Percentiles rank a stretch among this genome's conserved stretches.
Conservation (phyloP, 2,797 vertebrate species). For the Anniella stebbinsi region DNA sequence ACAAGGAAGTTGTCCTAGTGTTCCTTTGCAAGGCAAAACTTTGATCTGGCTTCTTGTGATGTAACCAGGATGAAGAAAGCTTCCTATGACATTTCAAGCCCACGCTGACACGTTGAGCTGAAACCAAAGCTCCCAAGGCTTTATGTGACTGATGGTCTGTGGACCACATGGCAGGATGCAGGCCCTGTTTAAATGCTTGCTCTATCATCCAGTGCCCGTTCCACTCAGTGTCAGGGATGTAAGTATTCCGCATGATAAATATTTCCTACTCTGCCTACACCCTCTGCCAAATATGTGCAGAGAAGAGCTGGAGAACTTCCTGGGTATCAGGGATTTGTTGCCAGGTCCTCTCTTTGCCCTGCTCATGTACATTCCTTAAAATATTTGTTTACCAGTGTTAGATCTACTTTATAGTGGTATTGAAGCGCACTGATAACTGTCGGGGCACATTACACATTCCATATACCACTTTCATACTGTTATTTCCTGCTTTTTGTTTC, state of each 20-base stretch:
- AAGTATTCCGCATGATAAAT: not conserved
- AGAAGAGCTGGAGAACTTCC: slow-evolving; percentile 46
- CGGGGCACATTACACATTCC: no score
- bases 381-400: not conserved
- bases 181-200: slow-evolving; percentile 55
- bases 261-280: slow-evolving; percentile 46
- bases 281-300: slow-evolving; percentile 24
- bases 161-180: slow-evolving; percentile 76
- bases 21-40: slow-evolving; percentile 33
- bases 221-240: slow-evolving; percentile 44
- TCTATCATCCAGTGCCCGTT: slow-evolving; percentile 63
- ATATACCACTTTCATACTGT: no score
- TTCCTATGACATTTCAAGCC: slow-evolving; percentile 64
- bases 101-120: slow-evolving; percentile 64
- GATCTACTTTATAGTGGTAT: no score
- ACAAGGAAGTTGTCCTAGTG: not conserved
- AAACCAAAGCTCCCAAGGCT: slow-evolving; percentile 54
- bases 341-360: slow-evolving; percentile 42
- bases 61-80: slow-evolving; percentile 65
- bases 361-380: not conserved
- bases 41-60: slow-evolving; percentile 45
- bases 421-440: no score
- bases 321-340: not conserved
- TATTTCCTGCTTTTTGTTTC: no score
- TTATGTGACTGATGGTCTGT: slow-evolving; percentile 61